Evolutionary conservation across 2,888 invertebrate species (phyloP).

Genomic region (Pollenia griseotomentosa): DNA sequence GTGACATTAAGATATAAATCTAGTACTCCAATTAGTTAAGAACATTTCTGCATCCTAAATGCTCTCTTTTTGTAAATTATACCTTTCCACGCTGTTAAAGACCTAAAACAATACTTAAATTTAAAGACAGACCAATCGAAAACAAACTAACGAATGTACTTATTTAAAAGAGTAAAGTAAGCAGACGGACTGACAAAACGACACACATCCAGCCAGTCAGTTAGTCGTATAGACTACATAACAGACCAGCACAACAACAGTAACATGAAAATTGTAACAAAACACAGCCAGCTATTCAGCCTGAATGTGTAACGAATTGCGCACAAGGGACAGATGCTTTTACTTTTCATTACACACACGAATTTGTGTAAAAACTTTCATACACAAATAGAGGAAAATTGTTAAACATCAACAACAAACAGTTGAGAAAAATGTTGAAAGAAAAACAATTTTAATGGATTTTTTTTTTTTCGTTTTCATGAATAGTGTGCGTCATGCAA

Average conservation of each 20-base stretch:
- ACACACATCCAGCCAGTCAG: no score
- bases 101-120: neutral
- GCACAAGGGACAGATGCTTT: conserved; percentile 67
- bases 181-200: neutral
- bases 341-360: conserved; percentile 58
- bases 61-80: neutral
- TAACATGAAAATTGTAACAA: conserved; percentile 34
- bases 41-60: no score
- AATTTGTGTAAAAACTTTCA: neutral
- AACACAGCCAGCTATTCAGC: neutral
- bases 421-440: neutral
- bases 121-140: neutral
- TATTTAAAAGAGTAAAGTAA: neutral
- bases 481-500: conserved; percentile 72
- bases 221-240: neutral
- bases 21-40: no score
- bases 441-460: conserved; percentile 67
- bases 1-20: no score
- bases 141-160: neutral
- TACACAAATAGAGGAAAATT: conserved; percentile 17
- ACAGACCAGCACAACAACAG: neutral
- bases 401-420: neutral
- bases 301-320: conserved; percentile 60
- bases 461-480: conserved; percentile 53
- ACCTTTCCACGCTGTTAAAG: neutral